Conservation (phyloP, 1,140 invertebrate species). For the Cecropterus lyciades region DNA sequence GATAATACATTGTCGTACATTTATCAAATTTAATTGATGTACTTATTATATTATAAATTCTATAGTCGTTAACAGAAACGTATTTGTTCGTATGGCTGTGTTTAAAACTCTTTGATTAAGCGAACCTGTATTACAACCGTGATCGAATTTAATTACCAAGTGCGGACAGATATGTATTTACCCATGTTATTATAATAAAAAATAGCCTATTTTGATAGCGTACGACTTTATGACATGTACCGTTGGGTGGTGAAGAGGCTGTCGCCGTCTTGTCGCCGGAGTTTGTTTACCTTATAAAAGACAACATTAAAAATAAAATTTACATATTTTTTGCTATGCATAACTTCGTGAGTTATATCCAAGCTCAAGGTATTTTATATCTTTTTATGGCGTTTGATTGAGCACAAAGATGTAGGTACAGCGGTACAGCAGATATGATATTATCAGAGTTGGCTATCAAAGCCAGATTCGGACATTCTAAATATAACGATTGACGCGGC, state of each 20-base stretch:
- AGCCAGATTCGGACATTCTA: constrained; percentile 26
- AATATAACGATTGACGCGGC: constrained; percentile 39
- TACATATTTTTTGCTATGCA: constrained; percentile 25
- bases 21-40: too few species aligned
- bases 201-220: constrained; percentile 15
- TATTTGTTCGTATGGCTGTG: too few species aligned
- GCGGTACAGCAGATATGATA: constrained; percentile 35
- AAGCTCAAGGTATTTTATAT: constrained; percentile 14
- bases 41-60: too few species aligned
- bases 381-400: constrained; percentile 22
- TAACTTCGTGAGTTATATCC: constrained; percentile 19
- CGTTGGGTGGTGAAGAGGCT: constrained; percentile 47
- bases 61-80: too few species aligned
- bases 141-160: neutral
- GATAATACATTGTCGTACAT: too few species aligned
- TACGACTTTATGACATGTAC: constrained; percentile 46
- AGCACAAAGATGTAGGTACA: constrained; percentile 19
- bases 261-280: constrained; percentile 38
- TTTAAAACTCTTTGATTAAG: neutral
- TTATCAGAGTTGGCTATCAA: constrained; percentile 40
- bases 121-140: neutral
- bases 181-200: neutral
- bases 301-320: constrained; percentile 38
- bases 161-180: neutral
- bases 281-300: constrained; percentile 49